Percentiles rank a stretch among this genome's conserved stretches.
phyloP scores from a whole-genome alignment of 2,113 vertebrate species.

The Bombycilla garrulus region DNA sequence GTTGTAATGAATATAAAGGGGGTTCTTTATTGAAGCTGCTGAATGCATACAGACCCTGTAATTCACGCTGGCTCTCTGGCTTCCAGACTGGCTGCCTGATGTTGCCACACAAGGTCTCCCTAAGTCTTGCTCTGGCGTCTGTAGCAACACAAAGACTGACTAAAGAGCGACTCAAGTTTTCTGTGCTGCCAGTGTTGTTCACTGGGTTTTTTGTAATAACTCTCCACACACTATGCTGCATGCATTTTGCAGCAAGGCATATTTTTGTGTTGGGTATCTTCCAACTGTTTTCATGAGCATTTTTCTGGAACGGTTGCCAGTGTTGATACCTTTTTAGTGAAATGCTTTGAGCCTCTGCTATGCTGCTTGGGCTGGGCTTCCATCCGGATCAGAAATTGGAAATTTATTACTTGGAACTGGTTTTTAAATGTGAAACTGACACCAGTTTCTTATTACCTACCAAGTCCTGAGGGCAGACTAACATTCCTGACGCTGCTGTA shows the following conservation, averaged over 20 bases:
- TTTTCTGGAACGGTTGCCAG: background rate
- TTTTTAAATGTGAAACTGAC: conserved; percentile 52
- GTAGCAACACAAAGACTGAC: background rate
- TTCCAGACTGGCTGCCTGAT: conserved; percentile 38
- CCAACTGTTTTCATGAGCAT: background rate
- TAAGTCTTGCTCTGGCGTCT: background rate
- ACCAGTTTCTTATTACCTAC: conserved; percentile 40
- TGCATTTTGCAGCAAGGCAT: background rate
- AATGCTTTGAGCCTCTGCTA: background rate
- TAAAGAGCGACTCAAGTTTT: background rate
- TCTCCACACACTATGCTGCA: background rate
- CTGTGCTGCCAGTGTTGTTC: background rate
- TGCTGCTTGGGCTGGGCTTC: background rate
- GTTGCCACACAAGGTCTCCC: conserved; percentile 24
- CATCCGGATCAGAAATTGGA: conserved; percentile 11
- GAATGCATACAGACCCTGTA: conserved; percentile 13
- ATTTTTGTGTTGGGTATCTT: background rate
- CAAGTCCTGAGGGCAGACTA: conserved; percentile 43
- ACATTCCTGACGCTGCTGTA: conserved; percentile 50
- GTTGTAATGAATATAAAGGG: conserved; percentile 42
- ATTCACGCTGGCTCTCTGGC: background rate
- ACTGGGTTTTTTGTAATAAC: background rate
- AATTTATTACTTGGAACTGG: conserved; percentile 40
- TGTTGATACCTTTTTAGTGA: background rate
- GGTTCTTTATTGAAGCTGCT: conserved; percentile 5